Percentiles rank a stretch among this genome's conserved stretches.
These are phyloP conservation scores for Rhynchophorus ferrugineus DNA, from an alignment of 1,140 invertebrate genomes.

Conservation along the genomic window DNA sequence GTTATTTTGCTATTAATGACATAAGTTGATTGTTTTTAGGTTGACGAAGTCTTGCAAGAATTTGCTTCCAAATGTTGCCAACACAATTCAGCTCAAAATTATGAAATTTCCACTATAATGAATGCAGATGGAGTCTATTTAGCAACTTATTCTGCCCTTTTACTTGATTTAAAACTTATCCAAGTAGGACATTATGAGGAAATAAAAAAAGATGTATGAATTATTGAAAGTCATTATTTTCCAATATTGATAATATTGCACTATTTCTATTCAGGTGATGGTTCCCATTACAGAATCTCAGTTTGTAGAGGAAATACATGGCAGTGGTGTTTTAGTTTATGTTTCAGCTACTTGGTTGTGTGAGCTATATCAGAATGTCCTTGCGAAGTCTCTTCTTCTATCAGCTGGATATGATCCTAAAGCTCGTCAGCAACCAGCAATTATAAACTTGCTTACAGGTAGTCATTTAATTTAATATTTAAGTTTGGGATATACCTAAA, in stretches of 20 bases:
- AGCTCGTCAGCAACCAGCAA: slow-evolving; percentile 52
- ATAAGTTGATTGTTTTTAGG: slow-evolving; percentile 40
- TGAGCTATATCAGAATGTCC: slow-evolving; percentile 80
- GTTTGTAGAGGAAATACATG: slow-evolving; percentile 85
- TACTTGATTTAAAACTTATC: slow-evolving; percentile 75
- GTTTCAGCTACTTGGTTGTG: slow-evolving; percentile 85
- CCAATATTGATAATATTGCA: neutral
- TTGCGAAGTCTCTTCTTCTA: slow-evolving; percentile 68
- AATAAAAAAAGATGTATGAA: slow-evolving; percentile 52
- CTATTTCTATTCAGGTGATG: slow-evolving; percentile 42
- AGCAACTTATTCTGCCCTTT: slow-evolving; percentile 75
- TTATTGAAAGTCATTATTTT: no score
- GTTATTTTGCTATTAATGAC: neutral
- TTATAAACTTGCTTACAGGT: slow-evolving; percentile 74
- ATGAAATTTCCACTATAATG: slow-evolving; percentile 67
- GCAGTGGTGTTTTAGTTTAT: slow-evolving; percentile 84
- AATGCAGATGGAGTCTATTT: slow-evolving; percentile 93
- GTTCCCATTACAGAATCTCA: slow-evolving; percentile 63
- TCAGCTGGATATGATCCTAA: slow-evolving; percentile 55
- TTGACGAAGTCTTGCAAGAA: slow-evolving; percentile 83
- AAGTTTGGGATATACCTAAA: slow-evolving; percentile 6
- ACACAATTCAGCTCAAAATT: slow-evolving; percentile 58
- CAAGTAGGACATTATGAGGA: slow-evolving; percentile 68
- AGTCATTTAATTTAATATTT: slow-evolving; percentile 18
- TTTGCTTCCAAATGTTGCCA: slow-evolving; percentile 88